Evolutionary conservation across 2,797 vertebrate genomes (phyloP).

Genomic region (Enteromius argenteus): DNA sequence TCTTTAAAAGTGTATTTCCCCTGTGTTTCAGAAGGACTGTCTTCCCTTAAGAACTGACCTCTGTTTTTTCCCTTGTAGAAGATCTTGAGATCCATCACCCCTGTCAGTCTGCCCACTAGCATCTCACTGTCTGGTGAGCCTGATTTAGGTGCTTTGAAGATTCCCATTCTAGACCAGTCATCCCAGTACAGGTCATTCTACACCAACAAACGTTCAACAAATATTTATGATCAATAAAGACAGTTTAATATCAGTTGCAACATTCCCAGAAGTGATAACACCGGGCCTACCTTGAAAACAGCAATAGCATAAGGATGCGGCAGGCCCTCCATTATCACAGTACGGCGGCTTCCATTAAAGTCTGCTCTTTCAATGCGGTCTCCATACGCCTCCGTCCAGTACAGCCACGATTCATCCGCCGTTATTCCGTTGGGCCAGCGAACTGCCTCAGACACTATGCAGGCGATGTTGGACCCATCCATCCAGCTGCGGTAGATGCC

Average conservation of each 20-base stretch:
- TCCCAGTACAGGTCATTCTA: conserved; percentile 99
- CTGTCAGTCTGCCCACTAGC: conserved; percentile 89
- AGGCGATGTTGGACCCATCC: conserved; percentile 86
- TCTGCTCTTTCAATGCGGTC: conserved; percentile 93
- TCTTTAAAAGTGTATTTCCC: neutral
- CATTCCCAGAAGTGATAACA: neutral
- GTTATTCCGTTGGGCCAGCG: conserved; percentile 97
- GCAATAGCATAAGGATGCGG: conserved; percentile 97
- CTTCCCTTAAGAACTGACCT: conserved; percentile 74
- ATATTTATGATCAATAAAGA: neutral
- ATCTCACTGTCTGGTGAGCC: conserved; percentile 85
- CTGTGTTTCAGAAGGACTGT: neutral
- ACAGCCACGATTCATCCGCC: conserved; percentile 91
- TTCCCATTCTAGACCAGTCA: conserved; percentile 97
- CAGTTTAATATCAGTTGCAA: neutral
- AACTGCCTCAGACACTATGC: conserved; percentile 88
- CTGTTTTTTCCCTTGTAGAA: conserved; percentile 92
- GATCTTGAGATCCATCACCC: conserved; percentile 98
- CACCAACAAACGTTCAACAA: conserved; percentile 7
- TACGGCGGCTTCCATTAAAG: conserved; percentile 86
- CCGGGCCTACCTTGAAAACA: conserved; percentile 88
- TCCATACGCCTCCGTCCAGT: conserved; percentile 97
- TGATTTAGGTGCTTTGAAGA: conserved; percentile 92
- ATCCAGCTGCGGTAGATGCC: conserved; percentile 92
- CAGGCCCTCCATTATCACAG: conserved; percentile 89